Evolutionary conservation across 1,140 invertebrate genomes (phyloP), one percentile per base, ranked within the genome.

Genomic region (Drosophila takahashii): DNA sequence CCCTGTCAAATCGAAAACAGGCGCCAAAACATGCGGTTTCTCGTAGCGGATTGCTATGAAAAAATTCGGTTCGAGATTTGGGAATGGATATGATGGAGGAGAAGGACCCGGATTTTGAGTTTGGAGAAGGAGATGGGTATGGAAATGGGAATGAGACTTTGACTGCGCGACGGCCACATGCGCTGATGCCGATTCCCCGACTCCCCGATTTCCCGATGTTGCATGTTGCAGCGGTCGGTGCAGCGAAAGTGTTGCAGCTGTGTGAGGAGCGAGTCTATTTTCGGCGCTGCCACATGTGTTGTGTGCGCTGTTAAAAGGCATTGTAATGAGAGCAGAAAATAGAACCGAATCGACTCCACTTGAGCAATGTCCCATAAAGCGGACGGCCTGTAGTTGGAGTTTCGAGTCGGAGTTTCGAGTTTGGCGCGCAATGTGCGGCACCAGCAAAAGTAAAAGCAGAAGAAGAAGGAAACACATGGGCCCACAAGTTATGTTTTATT

Each of bases 301-400:
- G 18, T 22, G 18, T 71, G 52, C 53, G 62, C 60, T 54, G 77
- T 44, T 53, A 75, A 85, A 86, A 81, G 77, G 81, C 81, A 77
- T 81, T 85, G 81, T 86, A 86, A 78, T 77, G 78, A 86, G 80
- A 76, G 64, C 85, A 77, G 53, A 73, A 84, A 85, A 85, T 85
- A 78, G 77, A 86, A 73, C 41, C 18, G 77, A 86, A 73, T 29
- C 18, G 29, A 65, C 81, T 87, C 69, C 81, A 85, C 83, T 81
- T 87, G 83, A 87, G 81, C 69, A 81, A 66, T 86, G 81, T 72
- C 64, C 74, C 80, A 77, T 73, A 70, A 74, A 76, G 76, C 62
- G 61, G 65, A 61, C 62, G 61, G 65, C 65, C 62, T 66, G 54
- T 10, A 29, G 27, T 54, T 36, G 51, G 39, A 58, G 18, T 47